Evolutionary conservation across 2,888 invertebrate species (phyloP).

Genomic region (Eugnorisma glareosa): DNA sequence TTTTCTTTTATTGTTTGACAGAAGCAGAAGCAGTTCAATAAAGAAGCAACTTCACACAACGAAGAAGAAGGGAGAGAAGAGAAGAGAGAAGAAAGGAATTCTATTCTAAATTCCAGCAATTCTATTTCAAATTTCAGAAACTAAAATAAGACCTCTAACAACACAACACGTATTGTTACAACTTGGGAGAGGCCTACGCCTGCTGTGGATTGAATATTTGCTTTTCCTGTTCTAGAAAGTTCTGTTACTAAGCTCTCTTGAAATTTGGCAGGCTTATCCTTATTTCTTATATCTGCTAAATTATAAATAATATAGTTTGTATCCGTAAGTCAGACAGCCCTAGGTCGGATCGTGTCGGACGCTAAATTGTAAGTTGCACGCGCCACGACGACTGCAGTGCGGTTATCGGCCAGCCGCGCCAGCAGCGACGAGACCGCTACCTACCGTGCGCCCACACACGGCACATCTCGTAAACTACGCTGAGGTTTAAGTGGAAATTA

Average conservation of each 20-base stretch:
- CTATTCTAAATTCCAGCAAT: not conserved
- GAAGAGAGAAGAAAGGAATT: not conserved
- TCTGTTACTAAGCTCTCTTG: not conserved
- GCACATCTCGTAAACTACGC: constrained; percentile 9
- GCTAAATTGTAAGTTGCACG: constrained; percentile 79
- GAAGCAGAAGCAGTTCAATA: not conserved
- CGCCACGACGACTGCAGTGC: constrained; percentile 72
- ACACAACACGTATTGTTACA: not conserved
- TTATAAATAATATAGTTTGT: constrained; percentile 12
- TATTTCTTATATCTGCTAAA: constrained; percentile 1
- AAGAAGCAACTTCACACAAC: not conserved
- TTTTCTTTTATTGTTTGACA: not conserved
- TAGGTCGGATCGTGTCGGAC: constrained; percentile 68
- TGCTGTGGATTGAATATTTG: not conserved
- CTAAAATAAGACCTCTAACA: not conserved
- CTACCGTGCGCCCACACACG: constrained; percentile 59
- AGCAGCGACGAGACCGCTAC: constrained; percentile 49
- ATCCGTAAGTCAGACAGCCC: constrained; percentile 70
- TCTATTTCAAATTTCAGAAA: not conserved
- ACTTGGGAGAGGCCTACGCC: not conserved
- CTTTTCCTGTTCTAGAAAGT: not conserved
- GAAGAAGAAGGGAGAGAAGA: not conserved
- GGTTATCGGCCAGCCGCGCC: constrained; percentile 67
- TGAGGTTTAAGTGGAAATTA: constrained; percentile 14
- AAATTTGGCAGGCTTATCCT: not conserved